These are phyloP conservation scores for Cotesia chilonis DNA, from an alignment of 1,140 invertebrate genomes.

Conservation along the genomic window DNA sequence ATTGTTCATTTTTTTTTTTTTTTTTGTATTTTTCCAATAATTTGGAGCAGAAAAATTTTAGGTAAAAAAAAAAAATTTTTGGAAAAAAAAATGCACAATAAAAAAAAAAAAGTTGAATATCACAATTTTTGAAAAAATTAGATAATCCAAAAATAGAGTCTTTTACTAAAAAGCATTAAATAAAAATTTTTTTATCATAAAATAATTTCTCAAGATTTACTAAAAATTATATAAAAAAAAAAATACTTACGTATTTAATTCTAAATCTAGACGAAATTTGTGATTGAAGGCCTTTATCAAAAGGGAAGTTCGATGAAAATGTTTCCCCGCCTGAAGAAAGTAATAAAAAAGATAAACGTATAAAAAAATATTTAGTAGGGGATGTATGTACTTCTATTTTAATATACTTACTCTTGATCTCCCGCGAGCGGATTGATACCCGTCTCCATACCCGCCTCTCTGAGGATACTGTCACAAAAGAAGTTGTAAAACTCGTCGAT, in stretches of 20 bases:
- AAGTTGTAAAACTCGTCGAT: neutral
- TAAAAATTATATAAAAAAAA: neutral
- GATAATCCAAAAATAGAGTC: too few relatives aligned
- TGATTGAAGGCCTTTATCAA: slow-evolving; percentile 96
- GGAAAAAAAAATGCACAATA: too few relatives aligned
- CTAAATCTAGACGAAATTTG: slow-evolving; percentile 93
- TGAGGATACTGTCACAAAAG: slow-evolving; percentile 64
- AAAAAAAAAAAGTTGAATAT: too few relatives aligned
- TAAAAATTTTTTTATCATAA: neutral
- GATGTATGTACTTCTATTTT: slow-evolving; percentile 2
- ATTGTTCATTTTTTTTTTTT: too few relatives aligned
- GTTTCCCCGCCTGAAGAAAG: slow-evolving; percentile 86
- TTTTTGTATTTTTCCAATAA: too few relatives aligned
- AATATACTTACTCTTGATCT: slow-evolving; percentile 65
- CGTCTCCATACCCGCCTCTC: slow-evolving; percentile 61
- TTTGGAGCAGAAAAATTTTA: too few relatives aligned
- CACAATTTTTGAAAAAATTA: too few relatives aligned
- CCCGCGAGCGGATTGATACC: slow-evolving; percentile 61
- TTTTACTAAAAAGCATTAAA: neutral
- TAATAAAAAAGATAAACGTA: slow-evolving; percentile 30
- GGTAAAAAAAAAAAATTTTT: too few relatives aligned
- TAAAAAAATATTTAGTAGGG: neutral
- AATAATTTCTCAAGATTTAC: too few relatives aligned
- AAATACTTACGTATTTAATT: slow-evolving; percentile 91
- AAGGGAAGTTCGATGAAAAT: slow-evolving; percentile 91